These are phyloP conservation scores for Brachionus rotundiformis DNA, from an alignment of 1,140 invertebrate species.

Conservation along the genomic window DNA sequence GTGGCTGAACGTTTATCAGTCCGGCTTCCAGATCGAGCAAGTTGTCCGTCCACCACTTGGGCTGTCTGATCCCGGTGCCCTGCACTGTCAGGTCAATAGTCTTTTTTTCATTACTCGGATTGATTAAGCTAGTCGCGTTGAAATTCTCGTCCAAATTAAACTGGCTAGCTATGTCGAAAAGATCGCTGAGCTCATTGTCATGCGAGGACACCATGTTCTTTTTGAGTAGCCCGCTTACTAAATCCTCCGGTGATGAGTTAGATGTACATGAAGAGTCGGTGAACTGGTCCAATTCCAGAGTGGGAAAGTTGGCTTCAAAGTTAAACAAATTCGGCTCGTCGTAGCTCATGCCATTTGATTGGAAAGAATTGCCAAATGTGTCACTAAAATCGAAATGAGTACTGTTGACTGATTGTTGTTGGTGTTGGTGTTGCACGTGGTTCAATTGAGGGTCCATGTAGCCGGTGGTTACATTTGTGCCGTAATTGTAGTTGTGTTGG, in stretches of 20 bases:
- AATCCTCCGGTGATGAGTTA: slow-evolving; percentile 32
- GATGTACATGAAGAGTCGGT: slow-evolving; percentile 19
- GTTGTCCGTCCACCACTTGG: slow-evolving; percentile 24
- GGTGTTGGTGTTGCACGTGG: neutral
- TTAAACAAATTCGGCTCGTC: neutral
- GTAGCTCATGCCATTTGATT: neutral
- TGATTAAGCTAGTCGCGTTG: neutral
- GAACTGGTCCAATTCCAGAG: neutral
- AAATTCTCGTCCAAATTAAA: slow-evolving; percentile 11
- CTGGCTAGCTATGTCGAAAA: slow-evolving; percentile 8
- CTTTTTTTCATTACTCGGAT: neutral
- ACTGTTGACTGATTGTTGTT: neutral
- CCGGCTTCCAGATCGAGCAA: neutral
- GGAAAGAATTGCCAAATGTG: neutral
- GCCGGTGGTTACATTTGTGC: neutral
- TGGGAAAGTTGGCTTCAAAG: neutral
- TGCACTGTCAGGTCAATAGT: neutral
- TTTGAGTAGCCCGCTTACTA: neutral
- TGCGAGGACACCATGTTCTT: neutral
- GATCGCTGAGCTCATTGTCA: slow-evolving; percentile 1
- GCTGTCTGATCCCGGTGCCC: slow-evolving; percentile 9
- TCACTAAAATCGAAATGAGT: neutral
- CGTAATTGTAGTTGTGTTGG: neutral
- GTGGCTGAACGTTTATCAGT: neutral
- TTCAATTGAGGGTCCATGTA: neutral